A percentile compares a stretch with the other conserved stretches of the same genome.
Evolutionary conservation across 2,797 vertebrate species (phyloP).

Genomic region (Anguilla pacifica): DNA sequence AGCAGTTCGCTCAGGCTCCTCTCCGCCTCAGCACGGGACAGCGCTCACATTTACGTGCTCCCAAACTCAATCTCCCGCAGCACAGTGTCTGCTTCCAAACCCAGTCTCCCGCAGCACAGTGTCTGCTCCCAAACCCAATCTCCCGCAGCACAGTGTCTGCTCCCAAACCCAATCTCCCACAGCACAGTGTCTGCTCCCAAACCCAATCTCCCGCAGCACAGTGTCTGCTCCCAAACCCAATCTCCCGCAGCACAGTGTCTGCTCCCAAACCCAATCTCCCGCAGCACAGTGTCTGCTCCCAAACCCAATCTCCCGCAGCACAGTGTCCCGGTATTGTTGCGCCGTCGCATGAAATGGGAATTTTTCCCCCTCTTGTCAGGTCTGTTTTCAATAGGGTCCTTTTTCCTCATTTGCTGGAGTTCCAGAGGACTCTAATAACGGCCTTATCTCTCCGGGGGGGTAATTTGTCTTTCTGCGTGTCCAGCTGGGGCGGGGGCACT

Average conservation of each 20-base stretch:
- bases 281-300: no score
- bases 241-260: no score
- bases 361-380: constrained; percentile 44
- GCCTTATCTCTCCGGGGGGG: constrained; percentile 55
- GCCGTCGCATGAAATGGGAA: constrained; percentile 30
- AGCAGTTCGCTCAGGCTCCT: no score
- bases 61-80: neutral
- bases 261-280: no score
- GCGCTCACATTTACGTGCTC: neutral
- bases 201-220: no score
- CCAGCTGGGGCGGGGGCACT: constrained; percentile 41
- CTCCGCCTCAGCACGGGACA: neutral
- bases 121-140: no score
- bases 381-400: constrained; percentile 46
- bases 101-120: no score
- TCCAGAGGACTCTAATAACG: constrained; percentile 56
- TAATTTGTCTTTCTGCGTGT: constrained; percentile 57
- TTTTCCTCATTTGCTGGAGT: constrained; percentile 48
- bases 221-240: no score
- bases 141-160: no score
- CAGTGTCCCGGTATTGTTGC: constrained; percentile 34
- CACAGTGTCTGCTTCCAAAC: no score
- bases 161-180: no score
- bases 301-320: neutral
- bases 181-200: no score